Base-by-base conservation (phyloP, 2,888 invertebrate genomes). In the Ecdyonurus torrentis region DNA sequence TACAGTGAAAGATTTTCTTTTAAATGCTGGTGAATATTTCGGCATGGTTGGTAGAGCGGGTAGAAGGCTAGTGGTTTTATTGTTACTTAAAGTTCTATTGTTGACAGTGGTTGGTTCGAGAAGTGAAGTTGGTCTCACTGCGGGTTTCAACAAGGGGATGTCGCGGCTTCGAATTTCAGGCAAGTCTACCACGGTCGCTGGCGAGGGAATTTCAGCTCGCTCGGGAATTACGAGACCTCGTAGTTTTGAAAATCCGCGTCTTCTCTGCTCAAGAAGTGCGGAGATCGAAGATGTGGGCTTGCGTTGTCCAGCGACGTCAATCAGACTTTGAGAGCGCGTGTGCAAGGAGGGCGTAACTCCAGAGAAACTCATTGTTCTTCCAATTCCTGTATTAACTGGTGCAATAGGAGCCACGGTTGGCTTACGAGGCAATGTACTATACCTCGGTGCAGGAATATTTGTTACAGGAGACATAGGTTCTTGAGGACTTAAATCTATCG, bases 221-320 rank as follows among this genome's bases (percentile, higher is more conserved):
- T 92, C 91, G 2, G 92, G 92, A 71, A 93, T 93, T 37, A 91
- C 88, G 69, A 93, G 76, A n/a, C 91, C 92, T 70, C 91, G 82
- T 64, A 93, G 75, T 74, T 91, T 92, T 1, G 90, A 89, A 75
- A 91, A 83, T 22, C 87, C 87, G 71, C 86, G 86, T 67, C 86
- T 83, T 63, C 91, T 80, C 72, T 91, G 89, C 74, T 91, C 91
- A 68, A 89, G 82, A 67, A 91, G 76, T 68, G 85, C 84, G 69
- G 84, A 86, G 70, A 89, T 79, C 65, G 86, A 85, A 1, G 82
- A 82, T 71, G 82, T 82, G 66, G 84, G 81, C 24, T 64, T 65
- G 55, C 65, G 66, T 24, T 64, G 60, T 50, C 62, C 72, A 70
- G 70, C 68, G 2, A 73, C 75, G 67, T 80, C 78, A 60, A 79